Base-by-base conservation (phyloP, 2,113 vertebrate species). In the Limnothrissa miodon region DNA sequence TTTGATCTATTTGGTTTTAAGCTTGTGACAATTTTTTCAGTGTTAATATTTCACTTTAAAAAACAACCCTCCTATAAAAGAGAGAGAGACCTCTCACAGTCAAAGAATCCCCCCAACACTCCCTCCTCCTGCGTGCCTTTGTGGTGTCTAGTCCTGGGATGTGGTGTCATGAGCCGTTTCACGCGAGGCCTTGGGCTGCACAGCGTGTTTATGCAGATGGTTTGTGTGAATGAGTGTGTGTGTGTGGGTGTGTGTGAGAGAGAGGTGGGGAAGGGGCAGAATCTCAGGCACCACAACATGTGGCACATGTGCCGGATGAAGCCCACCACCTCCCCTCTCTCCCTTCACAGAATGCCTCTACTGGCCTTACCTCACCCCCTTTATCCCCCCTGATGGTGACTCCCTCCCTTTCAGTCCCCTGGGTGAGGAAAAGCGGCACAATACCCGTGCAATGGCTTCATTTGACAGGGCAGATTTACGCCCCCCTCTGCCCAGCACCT, bases 401-500 rank as follows among this genome's bases (percentile, higher is more conserved):
- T 80, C 82, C 81, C 56, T 74, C 62, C 85, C 84, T 66, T 83
- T 86, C 78, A 85, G 53, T 39, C 45, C 85, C 45, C 29, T 33
- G 13, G 4, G 90, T 86, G 89, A 88, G 90, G 86, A 87, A 79
- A 81, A 33, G 39, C 85, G 80, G 89, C 90, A 93, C 93, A 92
- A 94, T 91, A 85, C 89, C 82, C 79, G 85, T 82, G 87, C 87
- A 91, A 91, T 90, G 88, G 89, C 89, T 92, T 90, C 88, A 92
- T 93, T 91, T 85, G 53, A 84, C 86, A 82, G 88, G 87, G 86
- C 88, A 90, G 91, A 94, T 93, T 91, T 91, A 93, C 89, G 83
- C 89, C 90, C 87, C 89, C 88, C 90, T 89, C 92, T 90, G 87
- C 89, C 80, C 90, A 92, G 89, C 92, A 93, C 91, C 92, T 92